These are phyloP conservation scores for Turritopsis dohrnii DNA, from an alignment of 30 jellyfish, hydroid and myxozoan species.

Conservation along the genomic window DNA sequence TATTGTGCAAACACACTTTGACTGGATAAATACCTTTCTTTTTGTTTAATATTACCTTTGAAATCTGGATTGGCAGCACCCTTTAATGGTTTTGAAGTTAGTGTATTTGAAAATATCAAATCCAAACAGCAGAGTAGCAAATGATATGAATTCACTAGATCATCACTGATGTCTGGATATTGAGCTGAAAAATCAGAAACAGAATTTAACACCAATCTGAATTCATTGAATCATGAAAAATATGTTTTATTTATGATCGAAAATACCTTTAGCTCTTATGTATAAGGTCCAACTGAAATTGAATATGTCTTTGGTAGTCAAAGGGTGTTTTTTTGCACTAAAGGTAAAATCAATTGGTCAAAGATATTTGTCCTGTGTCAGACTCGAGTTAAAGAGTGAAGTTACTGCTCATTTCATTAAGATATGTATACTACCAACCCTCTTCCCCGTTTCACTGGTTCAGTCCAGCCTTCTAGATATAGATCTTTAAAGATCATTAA, in stretches of 20 bases:
- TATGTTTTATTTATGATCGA: neutral
- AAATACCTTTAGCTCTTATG: slow-evolving; percentile 82
- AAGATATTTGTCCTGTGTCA: neutral
- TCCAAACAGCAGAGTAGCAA: slow-evolving; percentile 92
- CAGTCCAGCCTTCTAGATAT: slow-evolving; percentile 34
- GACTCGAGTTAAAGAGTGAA: no score
- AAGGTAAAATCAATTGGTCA: neutral
- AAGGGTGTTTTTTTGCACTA: slow-evolving; percentile 37
- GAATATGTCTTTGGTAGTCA: slow-evolving; percentile 44
- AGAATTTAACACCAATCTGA: neutral
- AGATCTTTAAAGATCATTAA: slow-evolving; percentile 45
- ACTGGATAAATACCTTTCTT: no score
- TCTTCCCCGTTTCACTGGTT: slow-evolving; percentile 24
- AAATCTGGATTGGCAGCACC: slow-evolving; percentile 55
- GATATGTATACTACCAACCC: slow-evolving; percentile 23
- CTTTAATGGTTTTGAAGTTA: slow-evolving; percentile 52
- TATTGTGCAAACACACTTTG: no score
- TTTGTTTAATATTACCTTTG: slow-evolving; percentile 51
- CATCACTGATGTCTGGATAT: slow-evolving; percentile 94
- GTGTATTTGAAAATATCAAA: slow-evolving; percentile 55
- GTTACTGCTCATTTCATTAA: neutral
- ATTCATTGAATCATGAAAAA: neutral
- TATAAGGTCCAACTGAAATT: slow-evolving; percentile 85
- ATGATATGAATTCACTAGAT: slow-evolving; percentile 86
- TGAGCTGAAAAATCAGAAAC: slow-evolving; percentile 49